These are phyloP conservation scores for Coregonus sp. DNA, from an alignment of 2,797 vertebrate genomes.

Conservation along the genomic window DNA sequence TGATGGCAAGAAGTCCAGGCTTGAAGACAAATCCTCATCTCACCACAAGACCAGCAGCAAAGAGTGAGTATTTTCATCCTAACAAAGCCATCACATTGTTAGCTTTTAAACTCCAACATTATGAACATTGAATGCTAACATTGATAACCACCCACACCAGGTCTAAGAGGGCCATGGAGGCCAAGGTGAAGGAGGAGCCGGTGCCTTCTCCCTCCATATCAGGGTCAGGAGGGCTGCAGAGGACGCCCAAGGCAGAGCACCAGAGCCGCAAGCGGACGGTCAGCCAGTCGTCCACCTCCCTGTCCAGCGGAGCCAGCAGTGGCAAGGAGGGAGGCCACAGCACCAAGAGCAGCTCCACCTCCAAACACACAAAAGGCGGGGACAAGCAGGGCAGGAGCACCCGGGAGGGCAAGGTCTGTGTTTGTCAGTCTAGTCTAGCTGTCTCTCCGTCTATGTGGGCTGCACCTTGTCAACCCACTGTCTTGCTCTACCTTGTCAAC, in stretches of 20 bases:
- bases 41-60: conserved; percentile 90
- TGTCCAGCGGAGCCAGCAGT: conserved; percentile 82
- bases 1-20: conserved; percentile 90
- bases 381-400: conserved; percentile 83
- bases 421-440: neutral
- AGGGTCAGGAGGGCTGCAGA: conserved; percentile 86
- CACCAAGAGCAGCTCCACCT: conserved; percentile 80
- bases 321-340: conserved; percentile 84
- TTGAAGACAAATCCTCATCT: conserved; percentile 86
- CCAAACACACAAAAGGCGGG: conserved; percentile 91
- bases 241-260: conserved; percentile 83
- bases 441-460: neutral
- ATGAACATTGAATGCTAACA: neutral
- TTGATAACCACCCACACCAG: conserved; percentile 53
- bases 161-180: conserved; percentile 75
- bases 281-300: conserved; percentile 89
- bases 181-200: neutral
- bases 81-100: neutral
- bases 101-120: neutral
- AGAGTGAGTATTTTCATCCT: conserved; percentile 81
- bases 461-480: no score
- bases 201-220: conserved; percentile 4
- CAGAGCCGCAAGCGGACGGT: conserved; percentile 92
- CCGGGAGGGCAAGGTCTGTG: conserved; percentile 86
- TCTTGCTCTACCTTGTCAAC: no score